phyloP scores from a whole-genome alignment of 2,888 invertebrate genomes.

The Drosophila conformis region DNA sequence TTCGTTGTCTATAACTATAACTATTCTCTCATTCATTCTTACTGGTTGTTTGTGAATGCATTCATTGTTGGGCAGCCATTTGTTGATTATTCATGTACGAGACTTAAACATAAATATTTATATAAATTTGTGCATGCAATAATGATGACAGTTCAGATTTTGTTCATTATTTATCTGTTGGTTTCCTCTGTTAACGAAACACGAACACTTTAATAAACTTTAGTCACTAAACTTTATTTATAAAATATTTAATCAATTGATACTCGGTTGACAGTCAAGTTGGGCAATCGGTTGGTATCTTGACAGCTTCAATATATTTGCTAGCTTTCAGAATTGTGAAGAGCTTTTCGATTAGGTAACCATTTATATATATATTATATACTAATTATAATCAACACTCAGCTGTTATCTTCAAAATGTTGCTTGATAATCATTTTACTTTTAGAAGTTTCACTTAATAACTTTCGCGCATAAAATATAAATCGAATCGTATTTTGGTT shows the following conservation, averaged over 20 bases:
- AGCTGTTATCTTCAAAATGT: neutral
- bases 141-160: constrained; percentile 45
- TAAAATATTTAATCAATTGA: constrained; percentile 6
- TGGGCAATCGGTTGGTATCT: neutral
- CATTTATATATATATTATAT: neutral
- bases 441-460: neutral
- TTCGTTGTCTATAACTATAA: constrained; percentile 1
- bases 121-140: constrained; percentile 43
- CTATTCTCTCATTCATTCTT: neutral
- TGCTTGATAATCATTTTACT: neutral
- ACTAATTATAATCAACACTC: neutral
- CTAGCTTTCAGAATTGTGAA: neutral
- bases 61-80: constrained; percentile 42
- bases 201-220: constrained; percentile 6
- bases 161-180: constrained; percentile 40
- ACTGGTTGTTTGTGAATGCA: constrained; percentile 5
- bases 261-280: neutral
- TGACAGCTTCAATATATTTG: constrained; percentile 12
- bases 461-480: neutral
- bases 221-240: neutral
- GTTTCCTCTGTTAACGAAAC: neutral
- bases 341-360: neutral
- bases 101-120: constrained; percentile 36
- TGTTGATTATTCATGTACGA: constrained; percentile 52
- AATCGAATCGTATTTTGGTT: neutral